phyloP scores from a whole-genome alignment of 2,888 invertebrate genomes.

The Melinaea menophilus region DNA sequence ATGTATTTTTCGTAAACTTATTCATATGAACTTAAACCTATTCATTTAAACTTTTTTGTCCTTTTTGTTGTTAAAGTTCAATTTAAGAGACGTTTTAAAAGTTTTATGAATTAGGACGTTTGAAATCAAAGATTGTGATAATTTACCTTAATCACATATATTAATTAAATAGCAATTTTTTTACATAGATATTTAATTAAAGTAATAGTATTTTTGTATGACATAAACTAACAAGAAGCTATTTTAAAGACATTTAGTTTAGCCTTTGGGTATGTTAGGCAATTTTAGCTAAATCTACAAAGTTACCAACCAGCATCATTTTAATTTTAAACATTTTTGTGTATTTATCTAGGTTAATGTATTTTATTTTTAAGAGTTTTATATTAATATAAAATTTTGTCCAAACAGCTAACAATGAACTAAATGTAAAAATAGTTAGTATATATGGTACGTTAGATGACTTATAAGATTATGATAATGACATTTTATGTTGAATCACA shows the following conservation, averaged over 20 bases:
- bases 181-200: no score
- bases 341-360: slow-evolving; percentile 6
- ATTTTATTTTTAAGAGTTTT: slow-evolving; percentile 1
- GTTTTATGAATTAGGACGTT: no score
- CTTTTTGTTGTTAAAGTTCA: no score
- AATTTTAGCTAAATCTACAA: slow-evolving; percentile 3
- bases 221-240: slow-evolving; percentile 6
- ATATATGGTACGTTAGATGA: slow-evolving; percentile 22
- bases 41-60: no score
- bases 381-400: slow-evolving; percentile 8
- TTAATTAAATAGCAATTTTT: no score
- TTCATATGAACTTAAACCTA: no score
- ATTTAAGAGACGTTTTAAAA: no score
- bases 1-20: no score
- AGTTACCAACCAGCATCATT: slow-evolving; percentile 1
- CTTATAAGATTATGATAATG: slow-evolving; percentile 38
- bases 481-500: slow-evolving; percentile 59
- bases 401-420: slow-evolving; percentile 11
- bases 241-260: slow-evolving; percentile 4
- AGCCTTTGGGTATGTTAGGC: background rate
- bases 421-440: background rate
- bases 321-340: slow-evolving; percentile 16
- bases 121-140: no score
- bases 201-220: background rate
- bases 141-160: no score